Conservation (phyloP, 2,797 vertebrate genomes). For the Leptoclinus maculatus region DNA sequence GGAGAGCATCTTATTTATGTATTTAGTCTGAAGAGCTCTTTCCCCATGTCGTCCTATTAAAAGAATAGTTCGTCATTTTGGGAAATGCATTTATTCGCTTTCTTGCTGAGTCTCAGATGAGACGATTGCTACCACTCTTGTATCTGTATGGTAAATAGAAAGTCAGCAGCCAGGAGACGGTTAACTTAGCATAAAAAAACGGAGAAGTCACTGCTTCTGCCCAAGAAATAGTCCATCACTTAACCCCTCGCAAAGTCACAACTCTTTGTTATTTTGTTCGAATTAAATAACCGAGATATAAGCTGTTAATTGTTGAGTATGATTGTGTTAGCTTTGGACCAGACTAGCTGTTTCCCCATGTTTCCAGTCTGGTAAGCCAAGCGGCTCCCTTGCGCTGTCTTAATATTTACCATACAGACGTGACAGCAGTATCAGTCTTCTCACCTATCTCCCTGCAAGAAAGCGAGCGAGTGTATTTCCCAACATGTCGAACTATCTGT, state of each 20-base stretch:
- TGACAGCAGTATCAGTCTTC: neutral
- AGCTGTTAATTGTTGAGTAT: neutral
- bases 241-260: neutral
- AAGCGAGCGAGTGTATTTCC: neutral
- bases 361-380: neutral
- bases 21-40: neutral
- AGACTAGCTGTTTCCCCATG: neutral
- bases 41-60: neutral
- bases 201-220: neutral
- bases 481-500: conserved; percentile 1
- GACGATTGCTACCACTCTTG: neutral
- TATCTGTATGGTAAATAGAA: neutral
- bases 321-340: neutral
- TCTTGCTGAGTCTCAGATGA: neutral
- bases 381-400: no score
- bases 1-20: neutral
- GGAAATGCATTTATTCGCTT: neutral
- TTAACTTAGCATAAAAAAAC: neutral
- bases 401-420: neutral
- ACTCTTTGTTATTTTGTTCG: neutral
- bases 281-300: neutral
- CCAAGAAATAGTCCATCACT: neutral
- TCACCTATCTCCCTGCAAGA: neutral
- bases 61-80: conserved; percentile 12
- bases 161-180: neutral